These are phyloP conservation scores for Erythrolamprus reginae DNA, from an alignment of 2,113 vertebrate species.

Conservation along the genomic window DNA sequence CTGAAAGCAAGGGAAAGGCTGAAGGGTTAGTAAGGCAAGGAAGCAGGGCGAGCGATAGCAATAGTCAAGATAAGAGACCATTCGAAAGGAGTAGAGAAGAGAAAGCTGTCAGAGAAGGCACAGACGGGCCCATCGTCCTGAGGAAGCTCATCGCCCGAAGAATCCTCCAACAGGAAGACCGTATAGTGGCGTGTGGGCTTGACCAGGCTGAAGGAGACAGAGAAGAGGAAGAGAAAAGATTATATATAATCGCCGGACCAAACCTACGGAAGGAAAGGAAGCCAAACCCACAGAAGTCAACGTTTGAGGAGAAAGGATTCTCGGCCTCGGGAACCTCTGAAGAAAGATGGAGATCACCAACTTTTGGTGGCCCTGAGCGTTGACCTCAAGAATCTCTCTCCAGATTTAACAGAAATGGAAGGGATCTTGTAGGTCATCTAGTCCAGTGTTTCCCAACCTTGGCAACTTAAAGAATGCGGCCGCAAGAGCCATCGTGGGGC, in stretches of 20 bases:
- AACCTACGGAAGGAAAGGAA: constrained; percentile 32
- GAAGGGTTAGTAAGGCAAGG: constrained; percentile 15
- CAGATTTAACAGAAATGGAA: neutral
- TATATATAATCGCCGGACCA: constrained; percentile 21
- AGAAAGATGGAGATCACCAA: neutral
- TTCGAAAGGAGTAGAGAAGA: constrained; percentile 94
- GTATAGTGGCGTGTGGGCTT: constrained; percentile 94
- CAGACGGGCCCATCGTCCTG: constrained; percentile 81
- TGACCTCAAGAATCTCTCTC: neutral
- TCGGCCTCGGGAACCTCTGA: accelerated
- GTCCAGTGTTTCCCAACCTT: too few species aligned
- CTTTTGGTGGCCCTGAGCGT: neutral
- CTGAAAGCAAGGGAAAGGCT: constrained; percentile 38
- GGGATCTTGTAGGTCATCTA: neutral
- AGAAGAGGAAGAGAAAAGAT: constrained; percentile 62
- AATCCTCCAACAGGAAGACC: constrained; percentile 97
- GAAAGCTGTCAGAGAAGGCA: constrained; percentile 92
- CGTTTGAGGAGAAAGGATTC: too few species aligned
- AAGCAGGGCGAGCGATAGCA: constrained; percentile 2
- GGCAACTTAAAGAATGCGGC: too few species aligned
- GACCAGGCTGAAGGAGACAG: constrained; percentile 76
- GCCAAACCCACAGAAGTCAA: neutral
- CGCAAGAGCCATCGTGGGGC: too few species aligned
- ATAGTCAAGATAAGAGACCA: constrained; percentile 79
- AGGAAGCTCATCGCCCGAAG: constrained; percentile 91